Evolutionary conservation across 2,113 vertebrate genomes (phyloP).

Genomic region (Ptyas mucosa): DNA sequence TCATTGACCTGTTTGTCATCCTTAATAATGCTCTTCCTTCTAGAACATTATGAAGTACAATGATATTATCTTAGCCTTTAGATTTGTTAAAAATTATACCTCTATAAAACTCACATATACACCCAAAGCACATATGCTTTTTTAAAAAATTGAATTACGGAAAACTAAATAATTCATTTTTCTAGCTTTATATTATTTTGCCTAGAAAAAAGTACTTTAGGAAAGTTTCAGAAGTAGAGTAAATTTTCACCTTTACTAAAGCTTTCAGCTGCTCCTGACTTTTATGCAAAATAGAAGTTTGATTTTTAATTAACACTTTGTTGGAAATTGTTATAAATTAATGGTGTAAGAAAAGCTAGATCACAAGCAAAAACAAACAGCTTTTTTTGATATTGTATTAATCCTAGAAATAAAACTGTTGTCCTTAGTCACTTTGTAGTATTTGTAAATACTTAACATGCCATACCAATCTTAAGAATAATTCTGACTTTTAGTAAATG

Average conservation of each 20-base stretch:
- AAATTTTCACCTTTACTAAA: not conserved
- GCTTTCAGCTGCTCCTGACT: not conserved
- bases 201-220: not conserved
- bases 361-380: not conserved
- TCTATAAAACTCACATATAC: not conserved
- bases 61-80: not conserved
- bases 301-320: slow-evolving; percentile 16
- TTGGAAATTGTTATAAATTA: slow-evolving; percentile 10
- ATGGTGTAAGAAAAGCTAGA: not conserved
- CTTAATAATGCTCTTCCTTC: not conserved
- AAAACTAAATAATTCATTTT: not conserved
- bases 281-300: slow-evolving; percentile 4
- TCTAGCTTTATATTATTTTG: not conserved
- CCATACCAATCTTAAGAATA: not conserved
- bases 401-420: not conserved
- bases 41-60: not conserved
- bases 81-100: not conserved
- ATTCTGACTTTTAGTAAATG: not conserved
- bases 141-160: not conserved
- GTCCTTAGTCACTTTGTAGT: not conserved
- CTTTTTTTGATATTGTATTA: not conserved
- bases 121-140: not conserved
- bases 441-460: not conserved
- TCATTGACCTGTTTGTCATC: slow-evolving; percentile 18
- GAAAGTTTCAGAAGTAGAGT: not conserved